Base-by-base conservation (phyloP, 2,888 invertebrate species). In the Idaea biselata region DNA sequence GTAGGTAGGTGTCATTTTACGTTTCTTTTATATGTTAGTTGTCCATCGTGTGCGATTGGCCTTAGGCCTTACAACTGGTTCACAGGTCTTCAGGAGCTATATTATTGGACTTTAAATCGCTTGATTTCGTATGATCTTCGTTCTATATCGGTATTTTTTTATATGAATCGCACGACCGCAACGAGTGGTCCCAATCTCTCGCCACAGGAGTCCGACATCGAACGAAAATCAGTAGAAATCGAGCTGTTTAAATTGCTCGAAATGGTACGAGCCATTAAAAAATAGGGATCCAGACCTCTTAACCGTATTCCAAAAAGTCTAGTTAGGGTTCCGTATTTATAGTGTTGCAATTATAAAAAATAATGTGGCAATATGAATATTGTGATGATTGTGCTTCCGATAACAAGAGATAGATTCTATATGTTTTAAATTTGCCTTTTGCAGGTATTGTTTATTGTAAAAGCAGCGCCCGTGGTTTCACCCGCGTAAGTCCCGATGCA, bases 331-430 rank as follows among this genome's bases (percentile, higher is more conserved):
- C n/a, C n/a, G n/a, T 60, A 53, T 55, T 18, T 31, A 18, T 53
- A 53, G 33, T n/a, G 61, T 71, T 61, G 68, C 62, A 62, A 68
- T 65, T 71, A 65, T 67, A 67, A 65, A 63, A 59, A 63, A 44
- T 57, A 65, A 64, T 65, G 68, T 75, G 76, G 80, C 79, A 80
- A 81, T 79, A 75, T 67, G 67, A 68, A 66, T 65, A 32, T 76
- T 80, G 79, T 81, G 77, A 80, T 78, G 74, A 66, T 71, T 69
- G 79, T 79, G 81, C 83, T 82, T 83, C 81, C 81, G 68, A 65
- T 64, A 58, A 72, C 73, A 68, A 65, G 67, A 68, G 71, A 68
- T 63, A 60, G 57, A 68, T n/a, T n/a, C 63, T 60, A 14, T 31
- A 68, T 60, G 58, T 57, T 64, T 60, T 68, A 63, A 44, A 33